Evolutionary conservation across 2,797 vertebrate species (phyloP).

Genomic region (Phalloptychus januarius): DNA sequence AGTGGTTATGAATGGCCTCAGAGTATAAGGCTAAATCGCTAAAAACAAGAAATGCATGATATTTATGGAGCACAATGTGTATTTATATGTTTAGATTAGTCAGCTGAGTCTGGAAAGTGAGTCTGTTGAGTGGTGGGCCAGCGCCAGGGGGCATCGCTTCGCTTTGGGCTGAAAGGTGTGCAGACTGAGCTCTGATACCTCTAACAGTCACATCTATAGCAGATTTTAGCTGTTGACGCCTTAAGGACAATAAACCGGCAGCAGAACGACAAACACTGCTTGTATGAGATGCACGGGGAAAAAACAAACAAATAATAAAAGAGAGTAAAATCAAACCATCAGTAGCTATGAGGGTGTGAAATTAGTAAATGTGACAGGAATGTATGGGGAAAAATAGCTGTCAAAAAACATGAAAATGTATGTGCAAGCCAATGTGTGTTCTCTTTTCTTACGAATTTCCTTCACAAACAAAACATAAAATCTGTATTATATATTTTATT

Average conservation of each 20-base stretch:
- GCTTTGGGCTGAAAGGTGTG: slow-evolving; percentile 8
- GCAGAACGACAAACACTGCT: background rate
- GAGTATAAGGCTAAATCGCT: slow-evolving; percentile 17
- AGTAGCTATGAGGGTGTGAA: slow-evolving; percentile 45
- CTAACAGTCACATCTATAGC: slow-evolving; percentile 15
- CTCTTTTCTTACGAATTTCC: too few species aligned
- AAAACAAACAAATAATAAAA: slow-evolving; percentile 23
- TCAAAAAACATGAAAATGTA: background rate
- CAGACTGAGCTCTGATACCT: slow-evolving; percentile 33
- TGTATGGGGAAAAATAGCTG: slow-evolving; percentile 11
- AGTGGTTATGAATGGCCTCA: slow-evolving; percentile 51
- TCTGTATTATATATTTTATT: background rate
- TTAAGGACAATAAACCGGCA: background rate
- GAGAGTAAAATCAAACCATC: slow-evolving; percentile 33
- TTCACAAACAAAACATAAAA: background rate
- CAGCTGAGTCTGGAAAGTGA: slow-evolving; percentile 24
- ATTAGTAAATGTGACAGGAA: slow-evolving; percentile 44
- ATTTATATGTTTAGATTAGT: slow-evolving; percentile 26
- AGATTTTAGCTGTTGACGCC: background rate
- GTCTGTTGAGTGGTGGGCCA: slow-evolving; percentile 18
- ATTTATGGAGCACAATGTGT: background rate
- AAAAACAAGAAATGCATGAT: background rate
- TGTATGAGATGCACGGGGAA: background rate
- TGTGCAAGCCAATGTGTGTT: background rate
- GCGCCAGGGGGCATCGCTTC: slow-evolving; percentile 32